Base-by-base conservation (phyloP, 2,113 vertebrate genomes). In the Anolis carolinensis region DNA sequence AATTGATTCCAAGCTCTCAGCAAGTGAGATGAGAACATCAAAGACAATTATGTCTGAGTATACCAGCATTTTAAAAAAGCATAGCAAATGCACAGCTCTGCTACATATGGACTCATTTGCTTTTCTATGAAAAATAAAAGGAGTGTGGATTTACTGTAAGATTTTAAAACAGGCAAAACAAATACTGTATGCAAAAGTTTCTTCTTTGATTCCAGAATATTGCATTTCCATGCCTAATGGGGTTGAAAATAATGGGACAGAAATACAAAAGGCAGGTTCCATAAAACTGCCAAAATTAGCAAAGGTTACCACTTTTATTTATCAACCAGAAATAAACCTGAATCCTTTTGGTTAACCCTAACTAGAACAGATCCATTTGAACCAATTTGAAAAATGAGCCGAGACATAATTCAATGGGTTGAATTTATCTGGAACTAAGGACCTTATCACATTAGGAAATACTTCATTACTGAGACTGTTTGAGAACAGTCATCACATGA, bases 1-100 rank as follows among this genome's bases (percentile, higher is more conserved):
- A 91, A 87, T 86, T 92, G 92, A 91, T 91, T 87, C 76, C 74
- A 84, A 79, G 83, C 86, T 92, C 88, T 82, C 92, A 92, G 88
- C 81, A 91, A 81, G n/a, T 84, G 34, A 76, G 10, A 79, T 34
- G 68, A 73, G 36, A 9, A 50, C 50, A 27, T 63, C 68, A 80
- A 39, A 63, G 21, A n/a, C 20, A 81, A 34, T 86, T 80, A 73
- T 36, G 13, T 50, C 30, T 80, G 78, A 63, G 50, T 27, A 34
- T 85, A 72, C 36, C 27, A 34, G 27, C 20, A 18, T n/a, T 50
- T 21, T 73, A 48, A 10, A 48, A 30, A 39, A 30, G 36, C 7
- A 63, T 7, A 65, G 68, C 34, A 86, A 85, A 80, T 63, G 36
- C 39, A 84, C 18, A 16, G 76, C 30, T 23, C 48, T 82, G 44